Evolutionary conservation across 2,888 invertebrate species (phyloP).

Genomic region (Holacanthella duospinosa): DNA sequence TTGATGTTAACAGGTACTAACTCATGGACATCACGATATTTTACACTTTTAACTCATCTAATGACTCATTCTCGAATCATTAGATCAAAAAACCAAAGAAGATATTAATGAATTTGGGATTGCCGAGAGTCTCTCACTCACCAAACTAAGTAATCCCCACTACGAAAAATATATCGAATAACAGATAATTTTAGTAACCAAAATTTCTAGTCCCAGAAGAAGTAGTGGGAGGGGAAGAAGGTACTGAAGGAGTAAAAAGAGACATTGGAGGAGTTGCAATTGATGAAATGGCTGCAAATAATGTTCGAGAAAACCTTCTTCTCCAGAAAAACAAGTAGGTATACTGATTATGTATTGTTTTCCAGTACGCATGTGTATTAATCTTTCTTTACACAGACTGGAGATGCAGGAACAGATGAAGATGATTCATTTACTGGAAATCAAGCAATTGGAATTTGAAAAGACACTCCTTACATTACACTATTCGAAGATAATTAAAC

Average conservation of each 20-base stretch:
- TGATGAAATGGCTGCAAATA: slow-evolving; percentile 27
- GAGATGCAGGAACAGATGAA: slow-evolving; percentile 31
- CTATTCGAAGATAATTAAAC: slow-evolving; percentile 31
- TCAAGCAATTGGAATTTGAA: slow-evolving; percentile 35
- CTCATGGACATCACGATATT: not conserved
- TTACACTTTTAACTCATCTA: no score
- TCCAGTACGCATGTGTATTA: no score
- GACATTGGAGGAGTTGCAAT: slow-evolving; percentile 19
- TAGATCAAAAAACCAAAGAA: not conserved
- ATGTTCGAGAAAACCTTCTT: slow-evolving; percentile 28
- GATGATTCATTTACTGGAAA: slow-evolving; percentile 24
- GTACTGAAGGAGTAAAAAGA: slow-evolving; percentile 9
- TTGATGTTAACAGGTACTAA: not conserved
- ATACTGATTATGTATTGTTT: no score
- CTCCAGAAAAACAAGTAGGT: slow-evolving; percentile 30
- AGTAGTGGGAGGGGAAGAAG: slow-evolving; percentile 16
- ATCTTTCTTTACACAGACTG: slow-evolving; percentile 14
- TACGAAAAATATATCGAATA: no score
- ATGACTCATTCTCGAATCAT: not conserved
- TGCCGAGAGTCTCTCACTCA: not conserved
- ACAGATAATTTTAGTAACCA: not conserved
- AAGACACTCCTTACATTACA: slow-evolving; percentile 28
- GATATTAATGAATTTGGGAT: not conserved
- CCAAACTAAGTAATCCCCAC: not conserved
- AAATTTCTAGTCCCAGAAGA: slow-evolving; percentile 9